phyloP scores from a whole-genome alignment of 2,888 invertebrate genomes.

The Drosophila neotestacea region DNA sequence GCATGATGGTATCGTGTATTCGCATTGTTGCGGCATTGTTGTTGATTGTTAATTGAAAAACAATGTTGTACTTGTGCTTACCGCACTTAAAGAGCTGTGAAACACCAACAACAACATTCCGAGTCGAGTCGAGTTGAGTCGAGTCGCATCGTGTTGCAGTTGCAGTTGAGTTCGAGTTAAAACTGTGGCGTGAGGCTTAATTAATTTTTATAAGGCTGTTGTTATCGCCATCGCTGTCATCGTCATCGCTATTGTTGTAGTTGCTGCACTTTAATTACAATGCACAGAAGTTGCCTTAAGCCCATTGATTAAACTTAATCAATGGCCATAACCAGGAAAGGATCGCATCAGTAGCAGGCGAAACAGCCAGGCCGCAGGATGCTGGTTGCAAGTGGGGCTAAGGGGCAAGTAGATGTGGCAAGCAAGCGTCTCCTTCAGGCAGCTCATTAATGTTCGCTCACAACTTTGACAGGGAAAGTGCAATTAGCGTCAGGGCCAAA shows the following conservation, averaged over 20 bases:
- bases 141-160: background rate
- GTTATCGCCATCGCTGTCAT: conserved; percentile 53
- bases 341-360: conserved; percentile 38
- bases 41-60: conserved; percentile 82
- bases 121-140: conserved; percentile 4
- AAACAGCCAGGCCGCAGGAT: conserved; percentile 2
- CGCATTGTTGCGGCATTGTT: conserved; percentile 78
- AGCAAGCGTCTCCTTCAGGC: conserved; percentile 7
- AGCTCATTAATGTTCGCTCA: conserved; percentile 73
- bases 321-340: conserved; percentile 73
- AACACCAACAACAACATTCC: conserved; percentile 30
- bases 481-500: conserved; percentile 70
- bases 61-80: conserved; percentile 71
- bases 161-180: conserved; percentile 27
- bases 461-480: conserved; percentile 75
- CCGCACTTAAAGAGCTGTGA: conserved; percentile 74
- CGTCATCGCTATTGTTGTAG: conserved; percentile 2
- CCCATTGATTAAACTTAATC: conserved; percentile 79
- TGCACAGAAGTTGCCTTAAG: conserved; percentile 79
- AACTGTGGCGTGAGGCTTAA: conserved; percentile 67
- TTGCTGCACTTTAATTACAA: conserved; percentile 77
- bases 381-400: background rate
- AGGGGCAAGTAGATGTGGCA: background rate
- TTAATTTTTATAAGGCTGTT: conserved; percentile 78
- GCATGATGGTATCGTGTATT: conserved; percentile 53